A percentile compares a stretch with the other conserved stretches of the same genome.
Conservation (phyloP, 1,140 invertebrate species). For the Brachionus sp. region DNA sequence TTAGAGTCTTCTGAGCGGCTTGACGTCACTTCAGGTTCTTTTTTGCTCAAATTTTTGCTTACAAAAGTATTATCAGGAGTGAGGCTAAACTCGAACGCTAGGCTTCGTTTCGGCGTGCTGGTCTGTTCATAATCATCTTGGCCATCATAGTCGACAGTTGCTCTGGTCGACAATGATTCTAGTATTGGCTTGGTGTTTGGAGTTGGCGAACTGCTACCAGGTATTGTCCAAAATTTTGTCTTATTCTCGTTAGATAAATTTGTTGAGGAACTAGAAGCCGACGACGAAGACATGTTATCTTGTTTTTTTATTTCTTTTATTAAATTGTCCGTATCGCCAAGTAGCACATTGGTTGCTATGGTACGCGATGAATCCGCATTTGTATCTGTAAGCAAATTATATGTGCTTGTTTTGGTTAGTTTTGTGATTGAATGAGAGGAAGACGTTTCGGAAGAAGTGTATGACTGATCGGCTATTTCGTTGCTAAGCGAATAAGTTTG, state of each 20-base stretch:
- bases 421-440: constrained; percentile 22
- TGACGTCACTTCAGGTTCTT: neutral
- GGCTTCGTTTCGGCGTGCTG: constrained; percentile 20
- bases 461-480: neutral
- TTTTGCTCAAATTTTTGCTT: constrained; percentile 10
- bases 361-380: neutral
- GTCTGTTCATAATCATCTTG: neutral
- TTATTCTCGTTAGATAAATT: constrained; percentile 19
- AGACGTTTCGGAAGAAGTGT: neutral
- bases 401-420: neutral
- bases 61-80: neutral
- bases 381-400: neutral
- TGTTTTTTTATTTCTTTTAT: constrained; percentile 14
- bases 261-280: neutral
- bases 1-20: neutral
- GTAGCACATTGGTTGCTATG: neutral
- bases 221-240: constrained; percentile 14
- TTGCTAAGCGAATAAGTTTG: constrained; percentile 7
- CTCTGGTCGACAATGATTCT: neutral
- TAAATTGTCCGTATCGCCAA: constrained; percentile 17
- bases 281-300: neutral
- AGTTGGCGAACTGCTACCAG: neutral
- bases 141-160: neutral
- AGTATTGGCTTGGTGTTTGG: neutral
- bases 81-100: constrained; percentile 25